Base-by-base conservation (phyloP, 2,113 vertebrate species). In the Chauna torquata region DNA sequence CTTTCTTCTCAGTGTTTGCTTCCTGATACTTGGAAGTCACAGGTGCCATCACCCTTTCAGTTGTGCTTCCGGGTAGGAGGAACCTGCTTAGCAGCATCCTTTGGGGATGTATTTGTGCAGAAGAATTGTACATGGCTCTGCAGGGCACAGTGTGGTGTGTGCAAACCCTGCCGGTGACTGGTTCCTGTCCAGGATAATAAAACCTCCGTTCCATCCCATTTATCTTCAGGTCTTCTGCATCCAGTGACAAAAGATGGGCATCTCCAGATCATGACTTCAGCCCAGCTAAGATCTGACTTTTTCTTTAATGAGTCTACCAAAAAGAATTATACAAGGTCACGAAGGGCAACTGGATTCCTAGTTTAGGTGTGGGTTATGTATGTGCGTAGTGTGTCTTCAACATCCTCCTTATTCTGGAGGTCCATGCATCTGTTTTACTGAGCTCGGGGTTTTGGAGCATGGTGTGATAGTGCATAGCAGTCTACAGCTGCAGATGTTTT, bases 61-160 rank as follows among this genome's bases (percentile, higher is more conserved):
- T 18, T 88, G 11, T 28, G 25, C 23, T 40, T 18, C 74, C 58
- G 49, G 34, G 11, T 27, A 28, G 55, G 18, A 58, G 27, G 25
- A n/a, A 25, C 32, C 18, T 85, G 36, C 36, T 69, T 55, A 34
- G 54, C 32, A 50, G 20, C 30, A 24, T 75, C 55, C 36, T 76
- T 47, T 38, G 44, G 36, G 57, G 18, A 27, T 6, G 18, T n/a
- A 9, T 27, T 58, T 70, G 18, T 64, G 55, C 19, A 54, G 69
- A 64, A 36, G 34, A 15, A 4, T 12, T 30, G 2, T 4, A 9
- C 0, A 0, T 27, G 50, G 24, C 34, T 27, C 55, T 32, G 58
- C 24, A 25, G n/a, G 45, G n/a, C 12, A 19, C 50, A 22, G 17
- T 12, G 36, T 14, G 32, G 36, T 44, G 66, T 28, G n/a, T 24